Conservation (phyloP, 2,113 vertebrate species). For the Epinephelus lanceolatus region DNA sequence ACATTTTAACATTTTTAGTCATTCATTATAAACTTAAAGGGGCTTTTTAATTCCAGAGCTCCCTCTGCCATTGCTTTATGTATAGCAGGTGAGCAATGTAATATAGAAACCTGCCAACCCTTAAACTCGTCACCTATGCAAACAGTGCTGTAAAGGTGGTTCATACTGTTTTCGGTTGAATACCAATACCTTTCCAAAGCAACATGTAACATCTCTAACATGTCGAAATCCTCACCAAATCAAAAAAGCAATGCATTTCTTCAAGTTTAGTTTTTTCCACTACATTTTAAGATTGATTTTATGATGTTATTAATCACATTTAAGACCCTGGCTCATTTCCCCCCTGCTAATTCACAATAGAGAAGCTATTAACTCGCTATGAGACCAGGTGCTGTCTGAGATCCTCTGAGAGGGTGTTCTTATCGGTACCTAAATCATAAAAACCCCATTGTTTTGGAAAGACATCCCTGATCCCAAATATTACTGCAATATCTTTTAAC, state of each 20-base stretch:
- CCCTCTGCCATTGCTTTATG: background rate
- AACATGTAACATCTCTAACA: background rate
- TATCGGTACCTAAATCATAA: no score
- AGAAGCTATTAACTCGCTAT: background rate
- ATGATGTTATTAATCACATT: background rate
- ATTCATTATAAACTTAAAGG: constrained; percentile 1
- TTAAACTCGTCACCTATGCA: background rate
- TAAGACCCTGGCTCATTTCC: background rate
- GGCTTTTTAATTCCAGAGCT: background rate
- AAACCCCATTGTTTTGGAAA: no score
- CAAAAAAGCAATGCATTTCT: background rate
- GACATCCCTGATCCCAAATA: no score
- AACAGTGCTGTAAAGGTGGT: background rate
- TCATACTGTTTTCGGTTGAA: background rate
- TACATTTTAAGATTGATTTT: background rate
- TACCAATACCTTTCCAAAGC: background rate
- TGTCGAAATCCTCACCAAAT: background rate
- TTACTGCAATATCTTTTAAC: no score
- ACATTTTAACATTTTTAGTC: background rate
- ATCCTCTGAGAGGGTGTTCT: no score
- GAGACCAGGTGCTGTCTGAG: no score
- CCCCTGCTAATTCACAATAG: background rate
- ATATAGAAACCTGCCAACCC: background rate
- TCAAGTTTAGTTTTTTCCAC: background rate
- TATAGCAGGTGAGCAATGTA: background rate